phyloP scores from a whole-genome alignment of 2,888 invertebrate species.

The Ectobius pallidus region DNA sequence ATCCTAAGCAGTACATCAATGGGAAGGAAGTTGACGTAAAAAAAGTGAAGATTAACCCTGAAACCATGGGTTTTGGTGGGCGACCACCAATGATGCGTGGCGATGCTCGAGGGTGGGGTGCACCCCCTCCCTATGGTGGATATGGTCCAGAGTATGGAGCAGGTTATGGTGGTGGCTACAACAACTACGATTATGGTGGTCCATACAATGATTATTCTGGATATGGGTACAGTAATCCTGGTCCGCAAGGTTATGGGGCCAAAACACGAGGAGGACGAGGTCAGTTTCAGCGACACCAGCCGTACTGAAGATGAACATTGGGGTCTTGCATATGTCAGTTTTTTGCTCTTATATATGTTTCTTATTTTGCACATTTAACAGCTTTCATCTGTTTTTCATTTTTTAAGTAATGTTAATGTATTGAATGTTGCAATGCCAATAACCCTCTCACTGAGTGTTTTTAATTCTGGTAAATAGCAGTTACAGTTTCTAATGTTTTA shows the following conservation, averaged over 20 bases:
- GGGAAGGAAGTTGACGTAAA: conserved; percentile 64
- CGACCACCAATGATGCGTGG: conserved; percentile 45
- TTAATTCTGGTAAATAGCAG: conserved; percentile 21
- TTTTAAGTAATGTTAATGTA: conserved; percentile 22
- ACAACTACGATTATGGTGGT: conserved; percentile 51
- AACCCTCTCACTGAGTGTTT: conserved; percentile 19
- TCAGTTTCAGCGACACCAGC: conserved; percentile 56
- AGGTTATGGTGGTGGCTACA: conserved; percentile 55
- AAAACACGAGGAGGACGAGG: conserved; percentile 55
- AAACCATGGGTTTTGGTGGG: conserved; percentile 49
- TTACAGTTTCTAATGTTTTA: conserved; percentile 15
- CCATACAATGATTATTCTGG: conserved; percentile 35
- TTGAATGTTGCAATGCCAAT: conserved; percentile 15
- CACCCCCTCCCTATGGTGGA: conserved; percentile 45
- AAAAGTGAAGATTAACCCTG: conserved; percentile 63
- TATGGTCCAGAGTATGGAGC: conserved; percentile 52
- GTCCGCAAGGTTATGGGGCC: conserved; percentile 47
- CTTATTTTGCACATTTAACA: conserved; percentile 16
- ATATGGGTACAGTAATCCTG: conserved; percentile 51
- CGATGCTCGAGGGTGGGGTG: conserved; percentile 46
- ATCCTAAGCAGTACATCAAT: conserved; percentile 63
- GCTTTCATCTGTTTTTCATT: conserved; percentile 24
- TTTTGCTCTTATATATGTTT: conserved; percentile 23
- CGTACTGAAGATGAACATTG: conserved; percentile 49
- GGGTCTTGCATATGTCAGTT: conserved; percentile 11